These are phyloP conservation scores for Atethmia centrago DNA, from an alignment of 2,888 invertebrate species.

Conservation along the genomic window DNA sequence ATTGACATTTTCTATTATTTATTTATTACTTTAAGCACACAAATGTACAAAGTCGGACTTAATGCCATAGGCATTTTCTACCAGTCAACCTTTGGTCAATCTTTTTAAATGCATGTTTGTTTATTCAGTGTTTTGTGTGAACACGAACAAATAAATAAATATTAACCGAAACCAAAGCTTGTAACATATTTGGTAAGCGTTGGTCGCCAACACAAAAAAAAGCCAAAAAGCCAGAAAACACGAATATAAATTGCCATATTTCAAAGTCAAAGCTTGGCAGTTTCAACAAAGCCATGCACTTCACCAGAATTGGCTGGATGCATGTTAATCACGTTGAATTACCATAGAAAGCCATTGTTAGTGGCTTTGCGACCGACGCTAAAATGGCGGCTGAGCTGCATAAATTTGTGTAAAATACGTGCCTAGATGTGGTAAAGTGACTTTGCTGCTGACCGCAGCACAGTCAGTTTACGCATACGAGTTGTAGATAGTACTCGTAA, in stretches of 20 bases:
- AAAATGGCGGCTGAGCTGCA: constrained; percentile 47
- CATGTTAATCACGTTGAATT: constrained; percentile 56
- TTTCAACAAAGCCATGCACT: constrained; percentile 37
- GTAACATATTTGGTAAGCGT: background rate
- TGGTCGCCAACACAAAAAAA: constrained; percentile 9
- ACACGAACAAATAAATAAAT: background rate
- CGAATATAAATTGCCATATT: constrained; percentile 45
- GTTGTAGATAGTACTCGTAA: background rate
- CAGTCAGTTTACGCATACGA: background rate
- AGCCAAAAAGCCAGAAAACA: background rate
- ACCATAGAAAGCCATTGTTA: constrained; percentile 46
- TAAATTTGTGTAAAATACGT: constrained; percentile 51
- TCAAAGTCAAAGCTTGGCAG: constrained; percentile 33
- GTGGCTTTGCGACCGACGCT: constrained; percentile 18
- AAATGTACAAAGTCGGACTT: too few species aligned
- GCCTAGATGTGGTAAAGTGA: constrained; percentile 9
- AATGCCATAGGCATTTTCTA: background rate
- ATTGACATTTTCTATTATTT: too few species aligned
- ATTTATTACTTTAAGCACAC: too few species aligned
- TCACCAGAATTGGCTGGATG: constrained; percentile 33
- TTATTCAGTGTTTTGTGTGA: background rate
- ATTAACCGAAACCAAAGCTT: background rate
- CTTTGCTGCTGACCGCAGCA: too few species aligned
- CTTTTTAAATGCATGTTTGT: background rate
- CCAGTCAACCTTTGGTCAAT: background rate